Base-by-base conservation (phyloP, 2,797 vertebrate genomes). In the Sternarchorhynchus goeldii region DNA sequence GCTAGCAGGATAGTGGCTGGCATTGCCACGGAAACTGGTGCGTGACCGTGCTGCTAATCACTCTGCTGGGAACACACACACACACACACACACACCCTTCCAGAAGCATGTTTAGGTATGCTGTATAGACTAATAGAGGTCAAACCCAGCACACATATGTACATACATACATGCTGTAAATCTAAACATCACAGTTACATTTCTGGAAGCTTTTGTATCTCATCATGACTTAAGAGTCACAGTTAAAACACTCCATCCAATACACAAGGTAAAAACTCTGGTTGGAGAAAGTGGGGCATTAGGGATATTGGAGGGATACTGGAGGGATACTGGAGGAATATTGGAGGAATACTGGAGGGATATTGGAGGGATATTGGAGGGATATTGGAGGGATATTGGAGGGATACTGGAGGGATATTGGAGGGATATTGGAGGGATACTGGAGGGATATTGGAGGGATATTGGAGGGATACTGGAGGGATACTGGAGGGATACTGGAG, bases 31-130 rank as follows among this genome's bases (percentile, higher is more conserved):
- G 89, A 88, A 90, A 91, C 86, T 0, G 84, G 88, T 85, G 81
- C 75, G 85, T 91, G 89, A 88, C 85, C 84, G 81, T 89, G 87
- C 84, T 89, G 87, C 88, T 89, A 88, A 91, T 90, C 82, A 82
- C 76, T 76, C 83, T 76, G 82, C 83, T 85, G 56, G 58, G 56
- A n/a, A 60, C 21, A 56, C 18, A 68, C 17, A n/a, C n/a, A 66
- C 39, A 53, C 16, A 76, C 21, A 60, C 29, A 21, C 53, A 68
- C 56, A 50, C 5, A 25, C 25, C 16, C 18, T 55, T 55, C 25
- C n/a, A n/a, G 39, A 25, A 31, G 21, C 14, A n/a, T 32, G 20
- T 21, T 14, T 17, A 20, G 8, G 25, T 32, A 56, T 18, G 2
- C 45, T 50, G 14, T 55, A 21, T 31, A 55, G 6, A 17, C 29